Evolutionary conservation across 2,797 vertebrate genomes (phyloP).

Genomic region (Allobates femoralis): DNA sequence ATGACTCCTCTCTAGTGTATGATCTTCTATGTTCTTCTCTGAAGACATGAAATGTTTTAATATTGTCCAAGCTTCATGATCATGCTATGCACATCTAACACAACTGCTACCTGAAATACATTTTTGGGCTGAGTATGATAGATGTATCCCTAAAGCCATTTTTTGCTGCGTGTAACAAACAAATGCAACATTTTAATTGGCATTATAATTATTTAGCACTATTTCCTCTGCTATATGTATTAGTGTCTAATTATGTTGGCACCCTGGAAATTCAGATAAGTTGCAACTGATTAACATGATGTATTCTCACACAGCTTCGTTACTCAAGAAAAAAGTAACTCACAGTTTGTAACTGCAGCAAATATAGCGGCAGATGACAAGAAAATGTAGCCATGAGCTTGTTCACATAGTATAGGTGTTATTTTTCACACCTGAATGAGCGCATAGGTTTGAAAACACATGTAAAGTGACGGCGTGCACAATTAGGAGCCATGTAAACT

Average conservation of each 20-base stretch:
- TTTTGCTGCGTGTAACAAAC: background rate
- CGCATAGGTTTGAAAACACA: slow-evolving; percentile 29
- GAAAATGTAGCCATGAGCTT: slow-evolving; percentile 27
- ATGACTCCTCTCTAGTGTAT: no score
- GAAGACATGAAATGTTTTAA: background rate
- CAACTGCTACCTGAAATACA: background rate
- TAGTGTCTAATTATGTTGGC: slow-evolving; percentile 50
- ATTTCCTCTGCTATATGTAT: slow-evolving; percentile 52
- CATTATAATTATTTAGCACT: slow-evolving; percentile 53
- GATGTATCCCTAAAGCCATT: background rate
- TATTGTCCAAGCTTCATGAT: background rate
- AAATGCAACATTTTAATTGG: slow-evolving; percentile 15
- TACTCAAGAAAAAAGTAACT: slow-evolving; percentile 17
- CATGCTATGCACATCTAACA: background rate
- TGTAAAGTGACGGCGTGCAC: slow-evolving; percentile 14
- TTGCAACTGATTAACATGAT: slow-evolving; percentile 35
- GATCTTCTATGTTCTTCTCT: no score
- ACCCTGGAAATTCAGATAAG: slow-evolving; percentile 38
- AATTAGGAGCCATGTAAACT: slow-evolving; percentile 1
- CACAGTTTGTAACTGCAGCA: background rate
- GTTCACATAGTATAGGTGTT: slow-evolving; percentile 45
- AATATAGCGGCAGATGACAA: slow-evolving; percentile 30
- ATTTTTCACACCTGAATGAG: slow-evolving; percentile 43
- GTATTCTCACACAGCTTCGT: slow-evolving; percentile 27
- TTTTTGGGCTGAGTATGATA: background rate